Percentiles rank a stretch among this genome's conserved stretches.
Evolutionary conservation across 2,888 invertebrate genomes (phyloP).

Genomic region (Drosophila pseudotalamancana): DNA sequence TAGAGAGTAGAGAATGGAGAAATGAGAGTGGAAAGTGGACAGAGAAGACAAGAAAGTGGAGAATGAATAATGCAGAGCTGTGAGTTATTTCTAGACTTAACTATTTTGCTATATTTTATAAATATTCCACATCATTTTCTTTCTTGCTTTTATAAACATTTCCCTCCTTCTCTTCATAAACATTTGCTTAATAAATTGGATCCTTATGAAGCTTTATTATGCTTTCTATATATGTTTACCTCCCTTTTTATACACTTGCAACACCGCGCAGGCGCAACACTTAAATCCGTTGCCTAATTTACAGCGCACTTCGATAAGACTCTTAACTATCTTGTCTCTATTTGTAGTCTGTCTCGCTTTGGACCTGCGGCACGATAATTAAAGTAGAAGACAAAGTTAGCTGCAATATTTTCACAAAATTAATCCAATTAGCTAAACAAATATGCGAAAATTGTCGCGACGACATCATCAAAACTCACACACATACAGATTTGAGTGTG

Average conservation of each 20-base stretch:
- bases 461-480: constrained; percentile 3
- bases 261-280: constrained; percentile 25
- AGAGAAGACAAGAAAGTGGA: too few relatives aligned
- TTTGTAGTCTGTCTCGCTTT: neutral
- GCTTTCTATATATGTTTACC: neutral
- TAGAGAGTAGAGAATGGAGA: neutral
- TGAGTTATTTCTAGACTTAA: too few relatives aligned
- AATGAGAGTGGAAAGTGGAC: too few relatives aligned
- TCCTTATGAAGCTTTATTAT: too few relatives aligned
- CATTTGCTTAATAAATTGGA: too few relatives aligned
- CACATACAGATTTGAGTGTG: neutral
- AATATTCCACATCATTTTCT: too few relatives aligned
- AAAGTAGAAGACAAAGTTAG: constrained; percentile 38
- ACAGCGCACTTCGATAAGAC: neutral
- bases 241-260: neutral
- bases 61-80: too few relatives aligned
- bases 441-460: constrained; percentile 48
- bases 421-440: constrained; percentile 69
- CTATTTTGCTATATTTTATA: too few relatives aligned
- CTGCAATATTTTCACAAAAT: constrained; percentile 63
- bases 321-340: neutral
- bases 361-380: constrained; percentile 23
- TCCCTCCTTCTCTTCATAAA: too few relatives aligned
- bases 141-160: too few relatives aligned
- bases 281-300: constrained; percentile 18